A percentile compares a stretch with the other conserved stretches of the same genome.
Conservation (phyloP, 2,797 vertebrate genomes). For the Enteromius anoplus region DNA sequence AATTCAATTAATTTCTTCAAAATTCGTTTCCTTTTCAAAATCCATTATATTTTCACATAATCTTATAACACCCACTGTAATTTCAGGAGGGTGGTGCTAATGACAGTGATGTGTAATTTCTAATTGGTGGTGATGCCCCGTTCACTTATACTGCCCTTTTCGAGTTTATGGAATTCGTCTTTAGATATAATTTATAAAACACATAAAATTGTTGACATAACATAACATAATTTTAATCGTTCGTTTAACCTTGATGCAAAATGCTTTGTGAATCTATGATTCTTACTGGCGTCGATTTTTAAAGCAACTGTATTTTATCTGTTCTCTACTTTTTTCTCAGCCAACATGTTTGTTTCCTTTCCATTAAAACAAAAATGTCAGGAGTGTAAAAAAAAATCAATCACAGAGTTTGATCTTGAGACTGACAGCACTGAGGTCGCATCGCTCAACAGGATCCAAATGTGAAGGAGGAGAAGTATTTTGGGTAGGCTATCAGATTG, state of each 20-base stretch:
- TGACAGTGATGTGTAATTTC: neutral
- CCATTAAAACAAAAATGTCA: conserved; percentile 68
- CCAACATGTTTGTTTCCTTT: conserved; percentile 45
- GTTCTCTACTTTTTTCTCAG: conserved; percentile 24
- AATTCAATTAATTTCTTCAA: neutral
- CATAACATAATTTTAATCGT: neutral
- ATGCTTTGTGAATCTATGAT: neutral
- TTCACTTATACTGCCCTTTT: neutral
- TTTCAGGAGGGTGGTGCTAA: neutral
- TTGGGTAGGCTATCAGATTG: conserved; percentile 72
- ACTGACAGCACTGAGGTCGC: conserved; percentile 80
- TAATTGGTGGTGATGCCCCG: neutral
- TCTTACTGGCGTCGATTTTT: conserved; percentile 40
- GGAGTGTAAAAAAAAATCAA: conserved; percentile 70
- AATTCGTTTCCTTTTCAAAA: neutral
- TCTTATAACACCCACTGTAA: neutral
- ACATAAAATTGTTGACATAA: neutral
- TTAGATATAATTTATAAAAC: neutral
- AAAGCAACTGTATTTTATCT: conserved; percentile 59
- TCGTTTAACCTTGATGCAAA: neutral
- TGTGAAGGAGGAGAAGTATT: conserved; percentile 77
- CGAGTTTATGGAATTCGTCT: neutral
- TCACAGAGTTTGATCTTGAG: conserved; percentile 74
- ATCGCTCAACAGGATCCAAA: conserved; percentile 79
- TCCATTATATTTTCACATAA: neutral